phyloP scores from a whole-genome alignment of 2,113 vertebrate genomes.

The Phoxinus phoxinus region DNA sequence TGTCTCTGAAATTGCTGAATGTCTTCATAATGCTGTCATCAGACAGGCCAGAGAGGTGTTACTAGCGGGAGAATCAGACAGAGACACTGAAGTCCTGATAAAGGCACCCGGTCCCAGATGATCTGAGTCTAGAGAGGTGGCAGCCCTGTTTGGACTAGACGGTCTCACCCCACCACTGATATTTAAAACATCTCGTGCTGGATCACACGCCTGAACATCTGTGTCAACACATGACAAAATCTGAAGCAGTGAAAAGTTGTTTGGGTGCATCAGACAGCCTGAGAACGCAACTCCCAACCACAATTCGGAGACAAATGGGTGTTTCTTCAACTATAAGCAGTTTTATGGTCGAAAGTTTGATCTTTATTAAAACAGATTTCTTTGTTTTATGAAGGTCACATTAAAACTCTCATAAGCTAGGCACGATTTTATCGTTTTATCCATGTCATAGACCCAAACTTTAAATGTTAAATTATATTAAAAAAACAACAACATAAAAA shows the following conservation, averaged over 20 bases:
- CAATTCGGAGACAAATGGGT: background rate
- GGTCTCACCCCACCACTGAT: background rate
- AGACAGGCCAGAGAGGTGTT: slow-evolving; percentile 65
- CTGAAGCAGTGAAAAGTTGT: background rate
- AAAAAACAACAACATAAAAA: background rate
- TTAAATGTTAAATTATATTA: background rate
- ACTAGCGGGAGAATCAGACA: slow-evolving; percentile 51
- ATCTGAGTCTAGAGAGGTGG: slow-evolving; percentile 18
- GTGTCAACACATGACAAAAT: slow-evolving; percentile 40
- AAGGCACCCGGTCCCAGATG: slow-evolving; percentile 32
- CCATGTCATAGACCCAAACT: background rate
- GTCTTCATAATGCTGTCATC: slow-evolving; percentile 73
- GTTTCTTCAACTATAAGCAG: background rate
- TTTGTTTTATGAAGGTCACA: background rate
- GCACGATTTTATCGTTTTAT: background rate
- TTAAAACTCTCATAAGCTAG: background rate
- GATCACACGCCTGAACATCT: slow-evolving; percentile 32
- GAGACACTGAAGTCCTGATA: slow-evolving; percentile 44
- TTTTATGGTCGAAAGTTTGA: background rate
- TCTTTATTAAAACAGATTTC: slow-evolving; percentile 4
- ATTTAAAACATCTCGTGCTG: slow-evolving; percentile 17
- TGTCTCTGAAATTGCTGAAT: slow-evolving; percentile 66
- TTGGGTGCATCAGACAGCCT: slow-evolving; percentile 3
- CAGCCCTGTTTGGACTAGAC: slow-evolving; percentile 55
- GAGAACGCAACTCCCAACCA: slow-evolving; percentile 21